Base-by-base conservation (phyloP, 2,888 invertebrate species). In the Chrysomela aeneicollis region DNA sequence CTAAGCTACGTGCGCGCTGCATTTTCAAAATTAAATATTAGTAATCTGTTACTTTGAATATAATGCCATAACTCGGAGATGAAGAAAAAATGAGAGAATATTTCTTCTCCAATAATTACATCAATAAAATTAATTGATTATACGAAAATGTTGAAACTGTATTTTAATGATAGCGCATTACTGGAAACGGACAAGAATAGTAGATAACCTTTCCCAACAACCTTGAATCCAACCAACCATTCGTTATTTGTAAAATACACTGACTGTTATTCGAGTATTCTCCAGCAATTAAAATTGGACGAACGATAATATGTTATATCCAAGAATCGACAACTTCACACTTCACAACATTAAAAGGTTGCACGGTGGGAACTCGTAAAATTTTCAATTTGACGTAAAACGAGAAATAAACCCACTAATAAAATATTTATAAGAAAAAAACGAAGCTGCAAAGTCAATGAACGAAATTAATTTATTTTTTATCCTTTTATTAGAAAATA, bases 91-190 rank as follows among this genome's bases (percentile, higher is more conserved):
- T 26, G 26, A 26, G 6, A 5, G 26, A 26, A n/a, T n/a, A n/a
- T n/a, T n/a, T n/a, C n/a, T n/a, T n/a, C n/a, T n/a, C n/a, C n/a
- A n/a, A n/a, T n/a, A n/a, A n/a, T n/a, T n/a, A n/a, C n/a, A n/a
- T n/a, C n/a, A n/a, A n/a, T n/a, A n/a, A n/a, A n/a, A n/a, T n/a
- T n/a, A n/a, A n/a, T n/a, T n/a, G n/a, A n/a, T n/a, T n/a, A n/a
- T n/a, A n/a, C n/a, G n/a, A n/a, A n/a, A 26, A 26, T 26, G 26
- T 6, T 26, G 26, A 2, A 42, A 42, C 42, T 42, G 15, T 35
- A 35, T 35, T 35, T 42, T 42, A n/a, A 42, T 42, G 15, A 42
- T 42, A 42, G n/a, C 42, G 42, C n/a, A 42, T 42, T 42, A 15
- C 15, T 42, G 3, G 42, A 42, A 42, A 42, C n/a, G 42, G 15